These are phyloP conservation scores for Halocynthia aurantium DNA, from an alignment of 23 tunicate genomes.

Conservation along the genomic window DNA sequence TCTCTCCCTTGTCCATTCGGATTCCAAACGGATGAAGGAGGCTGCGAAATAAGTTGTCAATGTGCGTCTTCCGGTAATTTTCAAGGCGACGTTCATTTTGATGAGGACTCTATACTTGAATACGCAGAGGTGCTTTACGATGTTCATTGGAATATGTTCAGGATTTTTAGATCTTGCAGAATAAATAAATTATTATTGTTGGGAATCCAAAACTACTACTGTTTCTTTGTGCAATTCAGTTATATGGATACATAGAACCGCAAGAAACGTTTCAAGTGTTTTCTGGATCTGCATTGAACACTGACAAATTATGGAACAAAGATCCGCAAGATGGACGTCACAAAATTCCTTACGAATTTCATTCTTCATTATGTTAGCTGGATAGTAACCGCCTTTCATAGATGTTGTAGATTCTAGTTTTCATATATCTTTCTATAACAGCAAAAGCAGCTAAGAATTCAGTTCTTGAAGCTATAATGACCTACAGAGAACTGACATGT, in stretches of 20 bases:
- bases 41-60: constrained; percentile 3
- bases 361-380: neutral
- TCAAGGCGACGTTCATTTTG: constrained; percentile 3
- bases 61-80: neutral
- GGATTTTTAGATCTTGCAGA: too few relatives aligned
- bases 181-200: neutral
- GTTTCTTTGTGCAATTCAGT: neutral
- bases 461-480: neutral
- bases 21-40: neutral
- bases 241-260: neutral
- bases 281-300: neutral
- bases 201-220: neutral
- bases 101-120: neutral
- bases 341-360: neutral
- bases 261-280: neutral
- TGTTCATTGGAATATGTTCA: neutral
- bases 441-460: neutral
- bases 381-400: neutral
- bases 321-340: neutral
- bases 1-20: constrained; percentile 4
- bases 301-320: neutral
- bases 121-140: neutral
- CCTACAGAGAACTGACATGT: neutral
- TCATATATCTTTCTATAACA: neutral
- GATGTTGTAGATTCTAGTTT: too few relatives aligned